Evolutionary conservation across 2,888 invertebrate species (phyloP), one percentile per base, ranked within the genome.

Genomic region (Epirrhoe tristata): DNA sequence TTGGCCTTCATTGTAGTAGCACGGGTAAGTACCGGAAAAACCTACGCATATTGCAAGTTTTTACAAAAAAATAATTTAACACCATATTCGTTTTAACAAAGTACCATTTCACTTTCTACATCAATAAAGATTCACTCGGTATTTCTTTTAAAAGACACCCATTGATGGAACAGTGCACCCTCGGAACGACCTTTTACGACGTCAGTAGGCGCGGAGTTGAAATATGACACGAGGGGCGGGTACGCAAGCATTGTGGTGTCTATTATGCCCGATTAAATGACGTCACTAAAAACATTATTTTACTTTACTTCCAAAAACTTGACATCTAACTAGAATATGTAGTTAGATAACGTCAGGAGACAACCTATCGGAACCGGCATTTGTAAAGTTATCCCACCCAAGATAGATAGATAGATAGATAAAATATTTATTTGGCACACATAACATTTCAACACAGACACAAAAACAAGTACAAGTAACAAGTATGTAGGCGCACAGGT

Each of bases 261-360:
- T 73, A 75, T 75, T 78, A 76, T 76, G 77, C 67, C 71, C 69
- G 74, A 76, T 78, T 66, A 75, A 75, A 78, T 79, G 80, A 76
- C 76, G 81, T 74, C 77, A 68, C 76, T 89, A 88, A 90, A 90
- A 89, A 89, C 86, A 85, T 89, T 86, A 88, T 84, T 81, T 81
- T 81, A 83, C 84, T 87, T 85, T 87, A 89, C 86, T 89, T 89
- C 10, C 8, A 10, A 39, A 39, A 1, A 24, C 24, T 24, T 24
- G 24, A 24, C 24, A 24, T 24, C 3, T 24, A 2, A 24, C 3
- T 24, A 2, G 3, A 24, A 3, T 24, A 24, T n/a, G n/a, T 24
- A 24, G 24, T 24, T 2, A 24, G 24, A 24, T 24, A 24, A 3
- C 24, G 24, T 24, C 24, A 24, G 24, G 24, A 24, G 24, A 24